Conservation (phyloP, 2,888 invertebrate species). For the Mantis religiosa region DNA sequence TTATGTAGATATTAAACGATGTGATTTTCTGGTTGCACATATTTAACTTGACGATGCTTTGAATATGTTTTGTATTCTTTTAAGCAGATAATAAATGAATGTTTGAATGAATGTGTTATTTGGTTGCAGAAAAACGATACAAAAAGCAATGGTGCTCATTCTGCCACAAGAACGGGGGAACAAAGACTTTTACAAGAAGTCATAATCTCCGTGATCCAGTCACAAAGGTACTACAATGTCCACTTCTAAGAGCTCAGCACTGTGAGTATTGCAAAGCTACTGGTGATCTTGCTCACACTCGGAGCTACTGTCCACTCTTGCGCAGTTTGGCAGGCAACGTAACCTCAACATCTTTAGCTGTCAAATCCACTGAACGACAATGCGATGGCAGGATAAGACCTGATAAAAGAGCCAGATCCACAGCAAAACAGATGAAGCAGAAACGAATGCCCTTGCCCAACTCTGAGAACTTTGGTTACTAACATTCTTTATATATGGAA, state of each 20-base stretch:
- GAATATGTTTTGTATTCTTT: no score
- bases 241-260: neutral
- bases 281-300: constrained; percentile 18
- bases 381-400: neutral
- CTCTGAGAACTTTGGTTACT: neutral
- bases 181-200: neutral
- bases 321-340: neutral
- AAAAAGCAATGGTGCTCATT: neutral
- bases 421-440: neutral
- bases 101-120: no score
- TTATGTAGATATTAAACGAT: no score
- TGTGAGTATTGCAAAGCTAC: constrained; percentile 13
- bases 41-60: no score
- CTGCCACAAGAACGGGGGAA: constrained; percentile 18
- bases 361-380: constrained; percentile 16
- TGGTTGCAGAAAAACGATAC: neutral
- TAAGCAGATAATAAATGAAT: no score
- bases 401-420: neutral
- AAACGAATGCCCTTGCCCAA: neutral
- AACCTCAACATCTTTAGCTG: neutral
- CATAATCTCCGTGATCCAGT: constrained; percentile 5
- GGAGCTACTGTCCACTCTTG: constrained; percentile 16
- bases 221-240: neutral
- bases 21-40: no score
- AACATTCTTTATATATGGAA: no score